Base-by-base conservation (phyloP, 2,888 invertebrate genomes). In the Blera fallax region DNA sequence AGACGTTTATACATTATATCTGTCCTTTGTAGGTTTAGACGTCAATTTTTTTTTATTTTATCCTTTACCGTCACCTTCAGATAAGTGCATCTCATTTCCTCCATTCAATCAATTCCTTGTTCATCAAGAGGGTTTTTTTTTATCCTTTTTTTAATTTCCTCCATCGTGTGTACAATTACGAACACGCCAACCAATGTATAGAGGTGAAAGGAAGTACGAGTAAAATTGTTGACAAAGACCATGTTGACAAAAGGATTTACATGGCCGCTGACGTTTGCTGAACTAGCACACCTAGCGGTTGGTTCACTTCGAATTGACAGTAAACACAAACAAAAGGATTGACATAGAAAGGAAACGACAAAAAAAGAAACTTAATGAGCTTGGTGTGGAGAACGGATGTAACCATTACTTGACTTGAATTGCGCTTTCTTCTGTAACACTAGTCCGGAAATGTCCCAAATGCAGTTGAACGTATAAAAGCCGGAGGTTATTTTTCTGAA, bases 181-280 rank as follows among this genome's bases (percentile, higher is more conserved):
- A 54, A 56, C 54, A 40, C n/a, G n/a, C n/a, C n/a, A 8, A 62
- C 45, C 27, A 72, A 48, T 64, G 34, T 62, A 37, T 50, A 77
- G 37, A 40, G 62, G 69, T 43, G 45, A 65, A 65, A 27, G 56
- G 72, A 79, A 64, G 37, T n/a, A 21, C 21, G n/a, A n/a, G n/a
- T n/a, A n/a, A 24, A 58, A 69, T 32, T 69, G 69, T 79, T 79
- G 72, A 72, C 64, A 70, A 48, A 56, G 72, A 37, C 54, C 29
- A 16, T 70, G 56, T 70, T 21, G 43, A 43, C 69, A 54, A 27
- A 54, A 18, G 40, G 56, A 58, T 70, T 70, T 70, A 70, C 70
- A 70, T 70, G 45, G 43, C 43, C 56, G 70, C 34, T 34, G 50
- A 65, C 65, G 50, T 56, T 56, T 45, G 56, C 16, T 14, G 43